These are phyloP conservation scores for Hemichromis elongatus DNA, from an alignment of 2,113 vertebrate genomes.

Conservation along the genomic window DNA sequence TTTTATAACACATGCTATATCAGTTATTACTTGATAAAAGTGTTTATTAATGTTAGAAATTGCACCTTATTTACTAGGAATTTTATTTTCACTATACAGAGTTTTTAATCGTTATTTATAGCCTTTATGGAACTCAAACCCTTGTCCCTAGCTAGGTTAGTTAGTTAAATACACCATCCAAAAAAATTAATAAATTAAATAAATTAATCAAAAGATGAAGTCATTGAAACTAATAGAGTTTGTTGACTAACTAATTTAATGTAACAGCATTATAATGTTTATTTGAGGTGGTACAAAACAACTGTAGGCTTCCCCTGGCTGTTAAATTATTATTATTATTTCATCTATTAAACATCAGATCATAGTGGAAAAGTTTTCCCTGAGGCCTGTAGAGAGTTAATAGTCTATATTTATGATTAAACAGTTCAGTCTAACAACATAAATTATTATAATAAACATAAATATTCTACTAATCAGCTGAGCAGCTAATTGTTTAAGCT, in stretches of 20 bases:
- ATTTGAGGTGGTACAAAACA: neutral
- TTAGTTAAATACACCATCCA: neutral
- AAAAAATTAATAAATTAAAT: no score
- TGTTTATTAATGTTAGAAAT: neutral
- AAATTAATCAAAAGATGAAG: neutral
- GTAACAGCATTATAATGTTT: neutral
- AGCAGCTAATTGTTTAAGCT: neutral
- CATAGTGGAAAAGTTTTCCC: neutral
- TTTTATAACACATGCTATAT: neutral
- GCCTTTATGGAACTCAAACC: neutral
- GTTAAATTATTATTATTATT: fast-evolving
- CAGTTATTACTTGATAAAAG: neutral
- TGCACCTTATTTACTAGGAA: neutral
- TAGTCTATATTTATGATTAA: neutral
- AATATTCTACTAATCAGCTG: neutral
- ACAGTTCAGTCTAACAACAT: neutral
- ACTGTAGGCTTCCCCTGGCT: neutral
- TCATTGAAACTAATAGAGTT: neutral
- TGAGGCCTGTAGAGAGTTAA: neutral
- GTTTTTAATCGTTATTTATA: neutral
- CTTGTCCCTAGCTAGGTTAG: neutral
- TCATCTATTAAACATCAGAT: neutral
- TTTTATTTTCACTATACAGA: neutral
- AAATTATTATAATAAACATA: neutral
- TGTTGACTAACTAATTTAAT: neutral